phyloP scores from a whole-genome alignment of 2,113 vertebrate species.

The Cavia porcellus region DNA sequence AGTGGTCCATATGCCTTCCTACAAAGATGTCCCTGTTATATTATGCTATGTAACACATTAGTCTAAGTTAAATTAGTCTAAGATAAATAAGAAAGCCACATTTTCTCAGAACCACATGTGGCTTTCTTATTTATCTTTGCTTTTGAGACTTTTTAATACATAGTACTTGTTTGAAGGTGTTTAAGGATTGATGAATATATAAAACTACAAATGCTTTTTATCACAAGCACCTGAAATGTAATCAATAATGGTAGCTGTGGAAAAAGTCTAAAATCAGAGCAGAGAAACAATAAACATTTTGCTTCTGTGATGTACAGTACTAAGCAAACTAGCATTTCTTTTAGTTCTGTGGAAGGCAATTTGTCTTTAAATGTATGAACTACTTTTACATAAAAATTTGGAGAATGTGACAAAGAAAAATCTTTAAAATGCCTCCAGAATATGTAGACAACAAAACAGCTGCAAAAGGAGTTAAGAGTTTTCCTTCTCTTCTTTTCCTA shows the following conservation, averaged over 20 bases:
- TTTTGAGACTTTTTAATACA: neutral
- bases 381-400: neutral
- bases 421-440: neutral
- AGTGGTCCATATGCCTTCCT: neutral
- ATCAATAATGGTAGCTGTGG: neutral
- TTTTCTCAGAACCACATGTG: too few species aligned
- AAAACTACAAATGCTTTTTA: neutral
- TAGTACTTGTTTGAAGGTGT: neutral
- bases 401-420: neutral
- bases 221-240: neutral
- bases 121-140: neutral
- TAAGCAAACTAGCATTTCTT: too few species aligned
- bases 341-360: neutral
- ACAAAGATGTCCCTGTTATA: neutral
- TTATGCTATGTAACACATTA: neutral
- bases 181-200: neutral
- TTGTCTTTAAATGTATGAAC: neutral
- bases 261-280: neutral
- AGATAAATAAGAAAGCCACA: too few species aligned
- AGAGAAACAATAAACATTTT: neutral
- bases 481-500: neutral
- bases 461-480: neutral
- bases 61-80: neutral
- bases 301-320: neutral
- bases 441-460: neutral